A percentile compares a stretch with the other conserved stretches of the same genome.
These are phyloP conservation scores for Atta texana DNA, from an alignment of 1,140 invertebrate genomes.

Conservation along the genomic window DNA sequence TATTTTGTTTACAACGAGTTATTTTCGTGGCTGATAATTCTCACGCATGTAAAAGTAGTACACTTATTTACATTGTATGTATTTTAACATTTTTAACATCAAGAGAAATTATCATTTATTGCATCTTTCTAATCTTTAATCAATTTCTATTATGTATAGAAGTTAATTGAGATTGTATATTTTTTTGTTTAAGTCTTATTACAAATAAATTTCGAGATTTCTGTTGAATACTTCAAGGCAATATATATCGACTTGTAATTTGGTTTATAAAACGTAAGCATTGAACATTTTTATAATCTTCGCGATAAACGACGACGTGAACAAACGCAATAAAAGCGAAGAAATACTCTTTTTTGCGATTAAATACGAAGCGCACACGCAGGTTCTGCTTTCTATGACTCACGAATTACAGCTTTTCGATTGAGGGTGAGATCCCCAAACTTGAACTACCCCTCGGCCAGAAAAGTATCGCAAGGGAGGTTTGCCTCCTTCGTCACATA, in stretches of 20 bases:
- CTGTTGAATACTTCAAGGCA: not conserved
- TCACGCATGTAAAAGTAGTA: not conserved
- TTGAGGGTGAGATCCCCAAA: constrained; percentile 63
- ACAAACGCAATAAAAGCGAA: not conserved
- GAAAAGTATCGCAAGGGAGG: constrained; percentile 42
- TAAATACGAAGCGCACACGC: not conserved
- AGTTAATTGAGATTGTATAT: not conserved
- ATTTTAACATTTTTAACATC: not conserved
- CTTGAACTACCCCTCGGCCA: constrained; percentile 21
- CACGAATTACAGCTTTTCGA: constrained; percentile 67
- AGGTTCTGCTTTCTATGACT: constrained; percentile 53
- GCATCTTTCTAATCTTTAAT: not conserved
- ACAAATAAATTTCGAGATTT: not conserved
- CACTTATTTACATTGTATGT: not conserved
- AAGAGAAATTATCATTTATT: not conserved
- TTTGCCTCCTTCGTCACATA: constrained; percentile 22
- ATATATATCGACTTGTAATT: not conserved
- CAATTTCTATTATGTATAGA: not conserved
- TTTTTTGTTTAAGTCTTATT: not conserved
- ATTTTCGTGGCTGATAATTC: constrained; percentile 1
- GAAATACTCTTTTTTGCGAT: constrained; percentile 23
- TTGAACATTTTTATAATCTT: not conserved
- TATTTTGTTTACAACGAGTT: not conserved
- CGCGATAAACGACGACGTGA: not conserved
- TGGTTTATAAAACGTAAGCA: not conserved